Base-by-base conservation (phyloP, 2,797 vertebrate species). In the Malacoraja senta region DNA sequence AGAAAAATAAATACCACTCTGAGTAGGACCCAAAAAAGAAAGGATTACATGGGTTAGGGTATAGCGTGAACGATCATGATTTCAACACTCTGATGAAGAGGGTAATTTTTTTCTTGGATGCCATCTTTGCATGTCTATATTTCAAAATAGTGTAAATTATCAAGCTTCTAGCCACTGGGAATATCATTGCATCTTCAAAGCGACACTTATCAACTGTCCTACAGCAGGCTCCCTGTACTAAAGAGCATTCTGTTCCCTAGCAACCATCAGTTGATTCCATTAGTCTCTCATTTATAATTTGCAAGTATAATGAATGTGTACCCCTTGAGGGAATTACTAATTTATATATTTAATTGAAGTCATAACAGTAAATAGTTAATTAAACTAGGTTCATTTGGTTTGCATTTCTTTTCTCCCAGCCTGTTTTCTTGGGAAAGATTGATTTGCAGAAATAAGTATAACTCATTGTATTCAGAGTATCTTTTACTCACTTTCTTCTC, bases 341-440 rank as follows among this genome's bases (percentile, higher is more conserved):
- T 88, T 88, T 68, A 88, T 88, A 88, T 68, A 88, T 88, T 68
- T 88, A 88, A 88, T 88, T 88, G 32, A 35, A 63, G 8, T 68
- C 63, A 68, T 88, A 68, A 84, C 32, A 68, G 84, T 88, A 88
- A 88, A 88, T 68, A n/a, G 84, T 88, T 68, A 88, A 88, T 68
- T 88, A 88, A 88, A 35, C n/a, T n/a, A 13, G 84, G 61, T 19
- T 68, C 63, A 35, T 65, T 88, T 88, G 61, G 84, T 68, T 32
- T 32, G n/a, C 15, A 68, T 35, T 68, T 68, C n/a, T n/a, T 88
- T 88, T 68, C 81, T 84, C 53, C 9, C 63, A 9, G 17, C 61
- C 63, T 19, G 15, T 63, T 63, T 86, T 63, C 58, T 9, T 68
- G 84, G 26, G 81, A 61, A 84, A 84, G 58, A 84, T 68, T 68